These are phyloP conservation scores for Tribolium freemani DNA, from an alignment of 2,888 invertebrate genomes.

Conservation along the genomic window DNA sequence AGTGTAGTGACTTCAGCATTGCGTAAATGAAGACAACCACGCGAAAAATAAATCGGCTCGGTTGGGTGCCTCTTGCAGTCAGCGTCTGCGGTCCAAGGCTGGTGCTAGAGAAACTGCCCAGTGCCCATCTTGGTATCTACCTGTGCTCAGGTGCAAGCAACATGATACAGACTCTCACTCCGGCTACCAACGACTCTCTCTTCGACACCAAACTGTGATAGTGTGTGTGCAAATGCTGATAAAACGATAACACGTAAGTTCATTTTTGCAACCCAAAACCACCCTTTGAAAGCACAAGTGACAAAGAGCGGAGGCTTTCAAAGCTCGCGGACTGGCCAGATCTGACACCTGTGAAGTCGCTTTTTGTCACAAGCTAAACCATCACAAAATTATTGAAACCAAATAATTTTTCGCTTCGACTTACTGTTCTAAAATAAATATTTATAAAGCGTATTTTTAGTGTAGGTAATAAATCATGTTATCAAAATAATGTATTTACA, in stretches of 20 bases:
- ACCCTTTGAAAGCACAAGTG: background rate
- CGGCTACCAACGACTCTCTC: background rate
- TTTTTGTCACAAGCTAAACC: background rate
- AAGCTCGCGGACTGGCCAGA: background rate
- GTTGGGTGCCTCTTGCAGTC: slow-evolving; percentile 3
- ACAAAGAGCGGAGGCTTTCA: background rate
- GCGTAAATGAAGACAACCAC: slow-evolving; percentile 15
- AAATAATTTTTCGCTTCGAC: background rate
- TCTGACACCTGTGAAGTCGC: background rate
- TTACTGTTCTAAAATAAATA: background rate
- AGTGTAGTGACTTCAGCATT: slow-evolving; percentile 4
- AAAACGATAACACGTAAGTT: slow-evolving; percentile 14
- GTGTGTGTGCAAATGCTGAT: slow-evolving; percentile 16
- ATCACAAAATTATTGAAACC: background rate
- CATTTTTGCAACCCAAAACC: background rate
- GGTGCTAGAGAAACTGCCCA: slow-evolving; percentile 22
- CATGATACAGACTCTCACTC: slow-evolving; percentile 16
- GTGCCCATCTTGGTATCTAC: slow-evolving; percentile 32
- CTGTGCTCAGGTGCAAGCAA: slow-evolving; percentile 37
- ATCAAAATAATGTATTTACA: no score
- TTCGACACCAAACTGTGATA: background rate
- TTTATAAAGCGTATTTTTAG: background rate
- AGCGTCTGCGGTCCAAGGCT: slow-evolving; percentile 40
- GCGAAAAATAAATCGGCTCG: background rate
- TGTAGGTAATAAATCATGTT: no score